Base-by-base conservation (phyloP, 1,140 invertebrate species). In the Lepidurus arcticus region DNA sequence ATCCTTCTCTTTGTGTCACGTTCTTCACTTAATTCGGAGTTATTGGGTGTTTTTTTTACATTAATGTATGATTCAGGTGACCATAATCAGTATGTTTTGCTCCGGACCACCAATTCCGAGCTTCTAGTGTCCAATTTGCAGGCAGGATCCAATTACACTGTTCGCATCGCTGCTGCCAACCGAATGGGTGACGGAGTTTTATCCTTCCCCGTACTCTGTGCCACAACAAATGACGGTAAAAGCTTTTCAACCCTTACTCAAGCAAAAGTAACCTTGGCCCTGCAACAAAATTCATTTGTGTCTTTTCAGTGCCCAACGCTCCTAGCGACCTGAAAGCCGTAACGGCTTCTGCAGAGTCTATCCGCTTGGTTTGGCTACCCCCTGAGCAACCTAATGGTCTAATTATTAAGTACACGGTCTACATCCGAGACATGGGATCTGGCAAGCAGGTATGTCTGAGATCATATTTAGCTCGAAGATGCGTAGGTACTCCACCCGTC, bases 141-240 rank as follows among this genome's bases (percentile, higher is more conserved):
- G 80, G 93, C 94, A 81, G 95, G 91, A 84, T 95, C 94, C n/a
- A 98, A 97, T 87, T 98, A 98, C 85, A 96, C 93, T 74, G 91
- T 98, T 73, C 92, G 94, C 84, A 90, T 96, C 11, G 87, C 94
- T 80, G 95, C 94, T 7, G 95, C 90, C 85, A 98, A 95, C 2
- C 88, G 91, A 74, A 92, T 93, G 74, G 96, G 96, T 1, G 93
- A 96, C 85, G 96, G 96, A 6, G 90, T 93, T 16, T 87, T 91
- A 78, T 94, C 94, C 76, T 87, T 89, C 21, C 90, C 94, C 1
- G 89, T 96, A 73, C 94, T 92, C 84, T 96, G 95, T 83, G 90
- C 92, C 80, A 98, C 96, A 24, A 90, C 94, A 82, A 94, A 98
- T 88, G 95, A 97, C 86, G 91, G 93, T 95, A 78, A 42, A 10